Conservation (phyloP, 1,140 invertebrate genomes). For the Drosophila setifemur region DNA sequence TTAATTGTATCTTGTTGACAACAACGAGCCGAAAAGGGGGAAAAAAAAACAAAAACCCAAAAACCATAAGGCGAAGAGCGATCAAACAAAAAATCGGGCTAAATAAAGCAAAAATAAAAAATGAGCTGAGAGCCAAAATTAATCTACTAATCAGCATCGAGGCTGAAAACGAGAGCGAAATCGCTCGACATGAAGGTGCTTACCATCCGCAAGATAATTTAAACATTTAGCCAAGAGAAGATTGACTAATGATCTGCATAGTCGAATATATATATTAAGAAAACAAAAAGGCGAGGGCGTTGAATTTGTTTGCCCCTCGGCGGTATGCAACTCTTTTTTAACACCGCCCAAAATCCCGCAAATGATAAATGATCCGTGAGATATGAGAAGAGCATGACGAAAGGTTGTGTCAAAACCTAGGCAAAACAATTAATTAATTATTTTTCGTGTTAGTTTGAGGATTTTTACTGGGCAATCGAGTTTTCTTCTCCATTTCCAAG, state of each 20-base stretch:
- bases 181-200: conserved; percentile 34
- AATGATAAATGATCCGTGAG: conserved; percentile 44
- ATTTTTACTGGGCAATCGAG: no score
- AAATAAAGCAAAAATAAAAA: neutral
- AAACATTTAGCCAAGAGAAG: no score
- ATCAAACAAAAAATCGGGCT: no score
- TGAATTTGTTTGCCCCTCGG: conserved; percentile 21
- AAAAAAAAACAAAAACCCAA: no score
- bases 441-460: no score
- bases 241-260: no score
- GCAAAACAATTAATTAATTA: no score
- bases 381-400: conserved; percentile 36
- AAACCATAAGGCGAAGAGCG: no score
- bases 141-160: conserved; percentile 72
- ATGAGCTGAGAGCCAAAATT: conserved; percentile 36
- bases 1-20: conserved; percentile 76
- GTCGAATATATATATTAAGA: no score
- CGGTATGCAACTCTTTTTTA: conserved; percentile 3
- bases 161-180: conserved; percentile 37
- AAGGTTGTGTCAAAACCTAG: conserved; percentile 16
- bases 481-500: no score
- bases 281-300: conserved; percentile 61
- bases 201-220: neutral
- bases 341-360: neutral
- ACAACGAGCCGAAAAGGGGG: conserved; percentile 8